A percentile compares a stretch with the other conserved stretches of the same genome.
These are phyloP conservation scores for Eulemur coronatus DNA, from an alignment of 2,797 vertebrate genomes.

Conservation along the genomic window DNA sequence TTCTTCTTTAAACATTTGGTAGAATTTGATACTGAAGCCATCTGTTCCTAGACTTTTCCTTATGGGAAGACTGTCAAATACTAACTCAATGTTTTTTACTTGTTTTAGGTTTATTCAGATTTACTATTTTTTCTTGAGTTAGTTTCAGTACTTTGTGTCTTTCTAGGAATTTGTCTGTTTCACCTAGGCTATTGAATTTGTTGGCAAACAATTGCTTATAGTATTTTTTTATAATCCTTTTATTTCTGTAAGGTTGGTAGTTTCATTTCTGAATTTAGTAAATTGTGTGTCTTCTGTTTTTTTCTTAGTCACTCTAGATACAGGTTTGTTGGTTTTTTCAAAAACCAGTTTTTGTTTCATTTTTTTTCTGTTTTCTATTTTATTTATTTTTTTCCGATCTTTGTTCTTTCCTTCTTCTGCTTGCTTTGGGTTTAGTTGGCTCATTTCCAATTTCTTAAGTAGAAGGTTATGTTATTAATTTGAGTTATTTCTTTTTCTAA, in stretches of 20 bases:
- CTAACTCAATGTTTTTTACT: not conserved
- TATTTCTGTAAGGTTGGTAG: not conserved
- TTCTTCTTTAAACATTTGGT: not conserved
- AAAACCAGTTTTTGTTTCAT: not conserved
- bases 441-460: not conserved
- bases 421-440: not conserved
- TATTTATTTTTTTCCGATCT: not conserved
- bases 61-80: not conserved
- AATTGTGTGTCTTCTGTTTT: not conserved
- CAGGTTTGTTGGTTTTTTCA: not conserved
- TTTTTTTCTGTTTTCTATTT: not conserved
- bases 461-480: not conserved
- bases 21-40: not conserved
- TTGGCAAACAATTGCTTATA: not conserved
- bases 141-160: not conserved
- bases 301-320: not conserved
- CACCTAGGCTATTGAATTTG: not conserved
- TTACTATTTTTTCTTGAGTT: not conserved
- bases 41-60: not conserved
- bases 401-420: not conserved
- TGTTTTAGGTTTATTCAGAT: not conserved
- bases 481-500: not conserved
- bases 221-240: not conserved
- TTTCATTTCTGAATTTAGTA: slow-evolving; percentile 19
- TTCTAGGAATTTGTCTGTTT: not conserved